phyloP scores from a whole-genome alignment of 2,797 vertebrate species.

The Lepidocolaptes lacrymiger region DNA sequence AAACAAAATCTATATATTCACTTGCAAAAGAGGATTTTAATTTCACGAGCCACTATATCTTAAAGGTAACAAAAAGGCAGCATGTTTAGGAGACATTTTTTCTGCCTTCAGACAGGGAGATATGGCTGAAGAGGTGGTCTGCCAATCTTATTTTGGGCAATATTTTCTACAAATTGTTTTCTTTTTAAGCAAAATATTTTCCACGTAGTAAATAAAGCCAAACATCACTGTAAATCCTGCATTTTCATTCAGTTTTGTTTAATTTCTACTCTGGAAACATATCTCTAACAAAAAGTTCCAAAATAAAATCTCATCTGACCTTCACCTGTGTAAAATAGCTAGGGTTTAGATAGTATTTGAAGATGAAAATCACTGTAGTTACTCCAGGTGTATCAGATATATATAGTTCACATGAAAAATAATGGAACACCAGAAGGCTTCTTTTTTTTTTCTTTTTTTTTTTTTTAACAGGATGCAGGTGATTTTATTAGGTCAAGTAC shows the following conservation, averaged over 20 bases:
- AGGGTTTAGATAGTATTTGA: background rate
- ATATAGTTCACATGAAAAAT: constrained; percentile 47
- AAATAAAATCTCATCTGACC: constrained; percentile 12
- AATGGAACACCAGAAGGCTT: background rate
- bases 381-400: background rate
- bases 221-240: background rate
- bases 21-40: background rate
- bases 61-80: background rate
- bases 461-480: background rate
- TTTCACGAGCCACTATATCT: background rate
- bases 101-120: background rate
- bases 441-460: background rate
- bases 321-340: background rate
- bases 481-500: constrained; percentile 26
- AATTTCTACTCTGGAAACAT: background rate
- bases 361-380: constrained; percentile 32
- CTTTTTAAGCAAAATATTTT: background rate
- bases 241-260: background rate
- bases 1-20: background rate
- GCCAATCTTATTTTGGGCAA: background rate
- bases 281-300: background rate
- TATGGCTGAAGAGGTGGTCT: background rate
- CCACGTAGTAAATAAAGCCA: background rate
- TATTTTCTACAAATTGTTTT: background rate
- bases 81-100: background rate